A percentile compares a stretch with the other conserved stretches of the same genome.
Evolutionary conservation across 2,888 invertebrate species (phyloP).

Genomic region (Lutraria lutraria): DNA sequence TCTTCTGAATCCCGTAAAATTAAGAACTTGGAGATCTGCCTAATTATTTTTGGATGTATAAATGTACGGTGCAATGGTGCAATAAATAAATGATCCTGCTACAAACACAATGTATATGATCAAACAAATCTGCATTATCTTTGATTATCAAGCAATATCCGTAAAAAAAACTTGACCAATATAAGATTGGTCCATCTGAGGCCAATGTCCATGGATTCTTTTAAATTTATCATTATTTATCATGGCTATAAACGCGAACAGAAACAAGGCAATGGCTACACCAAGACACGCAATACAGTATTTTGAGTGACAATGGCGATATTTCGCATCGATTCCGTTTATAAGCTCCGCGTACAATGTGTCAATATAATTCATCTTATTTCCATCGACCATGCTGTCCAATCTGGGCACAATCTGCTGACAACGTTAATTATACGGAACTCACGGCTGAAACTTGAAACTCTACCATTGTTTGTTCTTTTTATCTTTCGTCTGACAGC

Average conservation of each 20-base stretch:
- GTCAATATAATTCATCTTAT: slow-evolving; percentile 20
- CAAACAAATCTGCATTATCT: neutral
- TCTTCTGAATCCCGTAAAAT: too few relatives aligned
- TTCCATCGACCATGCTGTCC: neutral
- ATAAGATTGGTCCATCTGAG: neutral
- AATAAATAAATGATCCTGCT: too few relatives aligned
- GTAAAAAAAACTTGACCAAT: neutral
- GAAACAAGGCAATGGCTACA: neutral
- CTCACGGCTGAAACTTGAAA: slow-evolving; percentile 7
- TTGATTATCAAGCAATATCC: neutral
- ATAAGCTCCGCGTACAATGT: slow-evolving; percentile 17
- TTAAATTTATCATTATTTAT: neutral
- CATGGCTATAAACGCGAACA: neutral
- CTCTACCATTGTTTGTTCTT: slow-evolving; percentile 12
- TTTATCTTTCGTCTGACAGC: slow-evolving; percentile 9
- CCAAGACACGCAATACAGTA: slow-evolving; percentile 19
- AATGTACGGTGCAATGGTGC: too few relatives aligned
- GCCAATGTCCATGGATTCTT: neutral
- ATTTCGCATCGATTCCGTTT: slow-evolving; percentile 13
- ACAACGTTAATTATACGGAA: slow-evolving; percentile 5
- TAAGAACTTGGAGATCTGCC: too few relatives aligned
- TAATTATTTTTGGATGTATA: too few relatives aligned
- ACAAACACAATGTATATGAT: too few relatives aligned
- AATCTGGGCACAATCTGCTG: slow-evolving; percentile 14
- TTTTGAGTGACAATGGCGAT: slow-evolving; percentile 22